Percentiles rank a stretch among this genome's conserved stretches.
phyloP scores from a whole-genome alignment of 1,140 invertebrate species.

The Penaeus indicus region DNA sequence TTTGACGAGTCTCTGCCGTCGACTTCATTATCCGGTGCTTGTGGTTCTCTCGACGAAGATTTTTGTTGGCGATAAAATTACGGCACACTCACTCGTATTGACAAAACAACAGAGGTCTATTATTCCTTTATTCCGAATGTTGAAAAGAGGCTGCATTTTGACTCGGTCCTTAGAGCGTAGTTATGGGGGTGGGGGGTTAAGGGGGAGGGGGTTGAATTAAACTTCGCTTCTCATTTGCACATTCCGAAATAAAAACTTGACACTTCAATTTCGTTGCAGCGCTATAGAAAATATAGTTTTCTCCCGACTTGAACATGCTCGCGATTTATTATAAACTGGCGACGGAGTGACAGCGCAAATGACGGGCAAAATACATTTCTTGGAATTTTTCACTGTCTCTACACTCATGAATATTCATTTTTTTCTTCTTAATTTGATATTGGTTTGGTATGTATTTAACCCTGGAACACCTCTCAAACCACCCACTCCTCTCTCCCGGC shows the following conservation, averaged over 20 bases:
- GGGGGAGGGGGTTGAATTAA: neutral
- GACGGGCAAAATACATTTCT: conserved; percentile 8
- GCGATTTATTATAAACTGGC: conserved; percentile 33
- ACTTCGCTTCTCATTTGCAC: conserved; percentile 43
- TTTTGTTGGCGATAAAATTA: conserved; percentile 59
- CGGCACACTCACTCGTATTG: conserved; percentile 45
- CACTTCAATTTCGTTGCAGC: conserved; percentile 45
- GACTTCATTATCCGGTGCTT: conserved; percentile 58
- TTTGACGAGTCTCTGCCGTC: conserved; percentile 53
- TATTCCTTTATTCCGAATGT: conserved; percentile 40
- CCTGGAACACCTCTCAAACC: no score
- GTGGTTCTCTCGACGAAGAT: conserved; percentile 54
- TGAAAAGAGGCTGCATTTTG: conserved; percentile 31
- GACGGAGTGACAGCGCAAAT: conserved; percentile 8
- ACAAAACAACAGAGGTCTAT: conserved; percentile 48
- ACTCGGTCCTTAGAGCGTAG: conserved; percentile 35
- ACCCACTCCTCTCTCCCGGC: no score
- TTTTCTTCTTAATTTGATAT: no score
- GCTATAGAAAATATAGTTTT: conserved; percentile 39
- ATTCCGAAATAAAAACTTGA: conserved; percentile 46
- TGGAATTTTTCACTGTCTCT: no score
- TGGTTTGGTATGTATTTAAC: no score
- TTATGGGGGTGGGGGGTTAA: conserved; percentile 20
- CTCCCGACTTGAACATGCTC: conserved; percentile 33
- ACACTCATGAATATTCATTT: no score